Evolutionary conservation across 2,888 invertebrate species (phyloP), one percentile per base, ranked within the genome.

Genomic region (Fragum whitleyi): DNA sequence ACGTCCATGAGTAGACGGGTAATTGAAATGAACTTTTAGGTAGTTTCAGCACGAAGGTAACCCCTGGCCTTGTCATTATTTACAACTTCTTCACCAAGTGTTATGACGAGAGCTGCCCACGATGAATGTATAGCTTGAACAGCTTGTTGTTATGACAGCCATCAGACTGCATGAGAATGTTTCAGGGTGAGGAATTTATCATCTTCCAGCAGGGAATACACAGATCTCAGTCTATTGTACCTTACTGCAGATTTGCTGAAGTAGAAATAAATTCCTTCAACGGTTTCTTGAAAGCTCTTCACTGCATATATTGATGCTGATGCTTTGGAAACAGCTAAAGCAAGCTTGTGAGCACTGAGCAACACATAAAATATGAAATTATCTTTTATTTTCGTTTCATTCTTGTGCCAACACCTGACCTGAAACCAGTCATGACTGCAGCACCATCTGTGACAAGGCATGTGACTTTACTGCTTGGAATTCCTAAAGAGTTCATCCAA

Each of bases 301-400:
- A 70, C 32, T 26, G 2, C 26, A 7, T 51, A 16, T 23, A 70
- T 47, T 16, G 51, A 70, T 9, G 55, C 69, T 47, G 69, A 29
- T 26, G 69, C 53, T 28, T 70, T 29, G n/a, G 69, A 70, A 47
- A 70, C 69, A 29, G 53, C 51, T 23, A 70, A 26, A 23, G 69
- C 69, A 47, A 70, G 53, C 23, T 70, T 70, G 32, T n/a, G n/a
- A n/a, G n/a, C n/a, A n/a, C n/a, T 70, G 69, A 1, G 69, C 69
- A 28, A 28, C 69, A 70, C 69, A 51, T 29, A 29, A 32, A 21
- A 70, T 53, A 70, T 70, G 51, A 7, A 11, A 6, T 47, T 29
- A 70, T 29, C 53, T 9, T 26, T 42, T 42, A 29, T 53, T 70
- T 6, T 70, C 55, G 9, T n/a, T 70, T 70, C 69, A 53, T 70